Evolutionary conservation across 2,888 invertebrate genomes (phyloP).

Genomic region (Lithophane leautieri): DNA sequence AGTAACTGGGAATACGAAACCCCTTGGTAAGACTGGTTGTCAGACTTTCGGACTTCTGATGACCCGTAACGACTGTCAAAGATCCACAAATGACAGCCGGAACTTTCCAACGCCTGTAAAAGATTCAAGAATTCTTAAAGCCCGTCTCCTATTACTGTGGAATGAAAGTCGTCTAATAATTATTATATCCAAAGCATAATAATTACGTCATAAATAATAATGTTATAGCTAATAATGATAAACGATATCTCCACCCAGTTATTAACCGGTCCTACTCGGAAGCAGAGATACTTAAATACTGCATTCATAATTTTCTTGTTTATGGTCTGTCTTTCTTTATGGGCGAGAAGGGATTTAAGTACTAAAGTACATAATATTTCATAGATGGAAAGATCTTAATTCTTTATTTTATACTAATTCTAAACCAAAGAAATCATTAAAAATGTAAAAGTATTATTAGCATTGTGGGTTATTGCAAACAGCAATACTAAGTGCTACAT

Average conservation of each 20-base stretch:
- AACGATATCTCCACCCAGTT: constrained; percentile 15
- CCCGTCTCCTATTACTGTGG: background rate
- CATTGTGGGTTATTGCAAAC: background rate
- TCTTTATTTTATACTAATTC: background rate
- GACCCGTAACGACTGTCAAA: no score
- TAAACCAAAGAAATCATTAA: background rate
- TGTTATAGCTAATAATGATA: constrained; percentile 24
- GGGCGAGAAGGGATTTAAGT: constrained; percentile 3
- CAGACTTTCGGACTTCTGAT: no score
- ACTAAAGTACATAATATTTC: background rate
- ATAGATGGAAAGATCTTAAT: background rate
- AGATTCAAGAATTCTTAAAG: background rate
- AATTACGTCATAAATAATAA: constrained; percentile 41
- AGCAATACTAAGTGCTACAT: no score
- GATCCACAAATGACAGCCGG: no score
- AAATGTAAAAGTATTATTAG: background rate
- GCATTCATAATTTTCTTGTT: constrained; percentile 14
- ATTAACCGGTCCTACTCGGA: constrained; percentile 30
- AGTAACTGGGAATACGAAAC: no score
- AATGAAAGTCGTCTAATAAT: constrained; percentile 12
- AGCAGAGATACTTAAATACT: background rate
- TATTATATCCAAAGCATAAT: constrained; percentile 9
- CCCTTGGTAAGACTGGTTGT: no score
- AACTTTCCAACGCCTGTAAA: no score
- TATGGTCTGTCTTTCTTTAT: constrained; percentile 4